Evolutionary conservation across 2,888 invertebrate species (phyloP).

Genomic region (Sylvicola cinctus): DNA sequence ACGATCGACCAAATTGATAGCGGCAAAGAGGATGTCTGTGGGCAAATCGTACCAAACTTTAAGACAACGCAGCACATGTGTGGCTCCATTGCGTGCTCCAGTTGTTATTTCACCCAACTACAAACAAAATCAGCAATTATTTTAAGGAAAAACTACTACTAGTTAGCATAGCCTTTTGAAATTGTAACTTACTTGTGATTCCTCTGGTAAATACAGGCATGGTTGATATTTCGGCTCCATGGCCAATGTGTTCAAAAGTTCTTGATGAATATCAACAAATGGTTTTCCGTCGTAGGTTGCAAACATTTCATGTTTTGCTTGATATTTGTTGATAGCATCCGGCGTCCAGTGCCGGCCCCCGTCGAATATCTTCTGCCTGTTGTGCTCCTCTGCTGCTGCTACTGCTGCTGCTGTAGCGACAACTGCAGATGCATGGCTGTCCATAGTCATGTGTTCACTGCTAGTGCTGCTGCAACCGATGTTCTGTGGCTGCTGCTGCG

Average conservation of each 20-base stretch:
- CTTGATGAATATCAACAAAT: conserved; percentile 38
- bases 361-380: conserved; percentile 24
- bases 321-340: conserved; percentile 43
- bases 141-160: conserved; percentile 1
- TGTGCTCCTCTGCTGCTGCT: conserved; percentile 18
- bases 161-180: neutral
- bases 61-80: conserved; percentile 58
- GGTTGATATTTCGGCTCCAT: conserved; percentile 53
- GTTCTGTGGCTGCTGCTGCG: too few species aligned
- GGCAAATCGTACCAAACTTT: conserved; percentile 74
- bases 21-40: conserved; percentile 54
- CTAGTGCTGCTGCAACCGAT: too few species aligned
- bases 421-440: conserved; percentile 9
- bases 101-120: conserved; percentile 52
- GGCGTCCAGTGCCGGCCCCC: conserved; percentile 40
- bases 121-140: conserved; percentile 1
- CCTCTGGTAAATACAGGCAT: conserved; percentile 37
- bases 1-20: conserved; percentile 59
- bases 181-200: conserved; percentile 32
- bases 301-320: neutral
- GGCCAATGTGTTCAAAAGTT: conserved; percentile 31
- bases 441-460: conserved; percentile 9
- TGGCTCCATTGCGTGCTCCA: conserved; percentile 58
- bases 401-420: conserved; percentile 5
- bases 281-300: conserved; percentile 20